Conservation (phyloP, 2,113 vertebrate genomes). For the Neopipo cinnamomea region DNA sequence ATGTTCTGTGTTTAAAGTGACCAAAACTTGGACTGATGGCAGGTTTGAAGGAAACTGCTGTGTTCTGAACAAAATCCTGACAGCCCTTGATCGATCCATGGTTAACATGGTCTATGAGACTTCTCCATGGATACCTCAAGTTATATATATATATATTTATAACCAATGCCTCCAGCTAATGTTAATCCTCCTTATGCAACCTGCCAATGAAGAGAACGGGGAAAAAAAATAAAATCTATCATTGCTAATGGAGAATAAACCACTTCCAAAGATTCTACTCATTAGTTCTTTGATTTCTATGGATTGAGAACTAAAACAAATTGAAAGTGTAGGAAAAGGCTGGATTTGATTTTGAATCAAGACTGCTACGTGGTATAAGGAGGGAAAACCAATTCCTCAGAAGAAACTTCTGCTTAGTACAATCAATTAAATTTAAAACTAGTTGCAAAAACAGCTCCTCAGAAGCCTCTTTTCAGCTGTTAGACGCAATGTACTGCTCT, state of each 20-base stretch:
- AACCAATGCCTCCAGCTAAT: background rate
- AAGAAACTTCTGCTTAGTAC: background rate
- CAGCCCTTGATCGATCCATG: background rate
- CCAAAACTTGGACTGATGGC: background rate
- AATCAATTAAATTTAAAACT: background rate
- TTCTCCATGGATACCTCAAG: background rate
- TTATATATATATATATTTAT: background rate
- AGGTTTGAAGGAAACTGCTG: background rate
- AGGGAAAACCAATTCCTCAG: conserved; percentile 27
- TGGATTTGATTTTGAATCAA: conserved; percentile 21
- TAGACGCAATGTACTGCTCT: background rate
- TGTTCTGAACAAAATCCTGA: background rate
- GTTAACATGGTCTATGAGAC: background rate
- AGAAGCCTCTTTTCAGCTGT: background rate
- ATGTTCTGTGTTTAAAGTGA: accelerated
- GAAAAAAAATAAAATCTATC: background rate
- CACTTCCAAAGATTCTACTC: conserved; percentile 21
- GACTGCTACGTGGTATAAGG: background rate
- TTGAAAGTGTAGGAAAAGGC: conserved; percentile 31
- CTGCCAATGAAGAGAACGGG: background rate
- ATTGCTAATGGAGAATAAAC: conserved; percentile 27
- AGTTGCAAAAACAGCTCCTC: background rate
- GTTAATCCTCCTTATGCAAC: conserved; percentile 9
- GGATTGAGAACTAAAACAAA: background rate
- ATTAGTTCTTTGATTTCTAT: conserved; percentile 21